Base-by-base conservation (phyloP, 1,140 invertebrate species). In the Saccostrea glomerata region DNA sequence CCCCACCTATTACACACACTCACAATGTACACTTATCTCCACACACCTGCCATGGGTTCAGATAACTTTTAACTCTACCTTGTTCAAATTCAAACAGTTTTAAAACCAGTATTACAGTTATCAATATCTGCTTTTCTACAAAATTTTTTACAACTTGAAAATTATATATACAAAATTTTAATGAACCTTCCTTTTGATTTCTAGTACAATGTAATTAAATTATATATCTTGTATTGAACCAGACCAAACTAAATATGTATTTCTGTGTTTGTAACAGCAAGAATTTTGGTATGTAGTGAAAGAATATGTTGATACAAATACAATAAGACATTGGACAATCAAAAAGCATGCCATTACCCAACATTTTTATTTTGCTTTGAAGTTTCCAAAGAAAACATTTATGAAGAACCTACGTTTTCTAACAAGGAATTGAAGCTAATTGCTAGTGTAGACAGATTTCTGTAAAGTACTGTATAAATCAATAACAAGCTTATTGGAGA, bases 1-100 rank as follows among this genome's bases (percentile, higher is more conserved):
- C 70, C 70, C 70, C 70, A 77, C 25, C 70, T 77, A 77, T 70
- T 25, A 77, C 58, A 30, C 70, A 77, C 25, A 77, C 23, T 36
- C 70, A 77, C 70, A 77, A 36, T 30, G 70, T 77, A 77, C 25
- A 77, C 25, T 36, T 77, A 17, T 77, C 25, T 77, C 25, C 12
- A 77, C 70, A 77, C 70, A 77, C 70, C 70, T 77, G 70, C 30
- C 70, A 2, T 25, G 25, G 23, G 13, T 30, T 77, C 30, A 77
- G 70, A 77, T 77, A 77, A 77, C 66, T 23, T 30, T 11, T 13
- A 73, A 25, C 58, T 63, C n/a, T 6, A 63, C 23, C 70, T 15
- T 15, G 70, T 77, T 63, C 58, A 77, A 77, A 77, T 15, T 25
- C 30, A 36, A 77, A 77, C 9, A 77, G 12, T 63, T 63, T 60